A percentile compares a stretch with the other conserved stretches of the same genome.
These are phyloP conservation scores for Drosophila mojavensis DNA, from an alignment of 1,140 invertebrate species.

Conservation along the genomic window DNA sequence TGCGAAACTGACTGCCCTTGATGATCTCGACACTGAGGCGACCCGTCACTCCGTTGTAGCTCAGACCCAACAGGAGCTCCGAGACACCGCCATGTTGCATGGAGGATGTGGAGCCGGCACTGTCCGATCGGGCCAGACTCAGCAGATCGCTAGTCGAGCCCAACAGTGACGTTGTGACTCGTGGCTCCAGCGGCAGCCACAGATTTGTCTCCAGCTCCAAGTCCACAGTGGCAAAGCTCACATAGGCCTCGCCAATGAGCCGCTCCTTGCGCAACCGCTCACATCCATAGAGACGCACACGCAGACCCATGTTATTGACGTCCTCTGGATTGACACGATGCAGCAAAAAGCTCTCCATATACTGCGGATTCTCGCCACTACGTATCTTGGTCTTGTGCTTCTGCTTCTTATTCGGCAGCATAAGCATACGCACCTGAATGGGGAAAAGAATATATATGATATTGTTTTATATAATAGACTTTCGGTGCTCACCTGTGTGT, in stretches of 20 bases:
- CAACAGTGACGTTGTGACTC: conserved; percentile 90
- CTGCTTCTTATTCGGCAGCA: conserved; percentile 95
- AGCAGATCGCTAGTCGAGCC: conserved; percentile 87
- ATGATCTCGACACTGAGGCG: conserved; percentile 94
- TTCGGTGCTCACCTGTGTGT: conserved; percentile 90
- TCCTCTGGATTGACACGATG: conserved; percentile 97
- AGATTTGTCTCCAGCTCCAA: conserved; percentile 94
- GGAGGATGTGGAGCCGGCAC: conserved; percentile 96
- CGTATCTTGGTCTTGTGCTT: conserved; percentile 96
- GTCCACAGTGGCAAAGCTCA: conserved; percentile 94
- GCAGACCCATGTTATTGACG: conserved; percentile 94
- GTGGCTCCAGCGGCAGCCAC: conserved; percentile 93
- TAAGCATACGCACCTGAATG: conserved; percentile 90
- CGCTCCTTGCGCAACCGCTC: conserved; percentile 95
- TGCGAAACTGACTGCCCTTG: conserved; percentile 96
- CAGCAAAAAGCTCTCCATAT: conserved; percentile 96
- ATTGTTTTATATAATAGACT: not conserved
- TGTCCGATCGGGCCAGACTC: conserved; percentile 95
- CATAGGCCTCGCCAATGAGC: conserved; percentile 94
- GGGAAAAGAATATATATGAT: not conserved
- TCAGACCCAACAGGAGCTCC: conserved; percentile 93
- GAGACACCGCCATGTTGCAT: conserved; percentile 95
- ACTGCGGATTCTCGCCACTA: conserved; percentile 94
- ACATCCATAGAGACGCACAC: conserved; percentile 95
- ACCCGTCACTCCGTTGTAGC: conserved; percentile 97